Conservation (phyloP, 1,140 invertebrate genomes). For the Triops longicaudatus region DNA sequence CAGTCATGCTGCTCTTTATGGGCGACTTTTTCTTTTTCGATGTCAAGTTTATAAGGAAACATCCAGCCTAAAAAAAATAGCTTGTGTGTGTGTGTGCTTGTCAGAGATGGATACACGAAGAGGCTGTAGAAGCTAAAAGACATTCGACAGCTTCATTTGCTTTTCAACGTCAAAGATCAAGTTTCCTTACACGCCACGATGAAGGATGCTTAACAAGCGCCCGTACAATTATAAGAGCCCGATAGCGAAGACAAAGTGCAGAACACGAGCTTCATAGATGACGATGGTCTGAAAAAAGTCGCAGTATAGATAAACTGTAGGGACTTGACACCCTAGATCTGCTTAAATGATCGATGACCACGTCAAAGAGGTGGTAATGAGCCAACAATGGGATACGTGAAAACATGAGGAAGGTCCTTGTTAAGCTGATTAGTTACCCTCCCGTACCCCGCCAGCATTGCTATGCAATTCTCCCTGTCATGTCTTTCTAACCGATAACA, state of each 20-base stretch:
- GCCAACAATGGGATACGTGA: slow-evolving; percentile 3
- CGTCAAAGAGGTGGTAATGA: slow-evolving; percentile 7
- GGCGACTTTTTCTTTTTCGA: not conserved
- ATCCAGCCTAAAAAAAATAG: no score
- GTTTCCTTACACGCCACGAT: not conserved
- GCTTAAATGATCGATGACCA: slow-evolving; percentile 1
- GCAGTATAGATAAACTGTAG: not conserved
- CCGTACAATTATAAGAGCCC: no score
- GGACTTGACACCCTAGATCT: not conserved
- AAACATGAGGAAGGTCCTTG: not conserved
- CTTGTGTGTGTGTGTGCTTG: not conserved
- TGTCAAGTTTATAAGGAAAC: not conserved
- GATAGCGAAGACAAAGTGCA: not conserved
- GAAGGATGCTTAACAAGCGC: no score
- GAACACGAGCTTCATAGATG: not conserved
- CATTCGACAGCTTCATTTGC: not conserved
- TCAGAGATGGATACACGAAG: not conserved
- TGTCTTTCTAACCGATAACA: not conserved
- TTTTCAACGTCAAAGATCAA: not conserved
- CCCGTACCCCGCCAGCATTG: not conserved
- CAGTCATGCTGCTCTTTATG: not conserved
- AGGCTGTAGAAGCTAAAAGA: not conserved
- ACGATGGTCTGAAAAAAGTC: not conserved
- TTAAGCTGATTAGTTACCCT: slow-evolving; percentile 7
- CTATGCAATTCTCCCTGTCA: slow-evolving; percentile 6